Conservation (phyloP, 1,140 invertebrate genomes). For the Diprion similis region DNA sequence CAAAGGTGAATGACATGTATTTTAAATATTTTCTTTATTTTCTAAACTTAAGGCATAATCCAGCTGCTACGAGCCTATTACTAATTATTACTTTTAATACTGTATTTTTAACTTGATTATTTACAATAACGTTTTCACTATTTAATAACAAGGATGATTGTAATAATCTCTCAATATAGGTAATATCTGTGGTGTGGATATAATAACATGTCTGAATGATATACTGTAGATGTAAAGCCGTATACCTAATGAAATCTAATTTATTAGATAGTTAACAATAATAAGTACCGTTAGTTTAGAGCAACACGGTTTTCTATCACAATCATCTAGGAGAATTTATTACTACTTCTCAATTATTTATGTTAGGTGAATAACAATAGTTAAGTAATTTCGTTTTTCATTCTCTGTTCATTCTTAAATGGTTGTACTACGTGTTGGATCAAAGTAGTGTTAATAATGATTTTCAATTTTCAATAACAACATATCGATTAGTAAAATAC, state of each 20-base stretch:
- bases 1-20: slow-evolving; percentile 19
- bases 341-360: slow-evolving; percentile 26
- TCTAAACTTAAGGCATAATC: slow-evolving; percentile 50
- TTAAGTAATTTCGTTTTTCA: slow-evolving; percentile 8
- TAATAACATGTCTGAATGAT: slow-evolving; percentile 33
- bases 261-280: slow-evolving; percentile 19
- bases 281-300: slow-evolving; percentile 28
- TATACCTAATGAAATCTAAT: slow-evolving; percentile 2
- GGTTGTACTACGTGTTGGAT: slow-evolving; percentile 14
- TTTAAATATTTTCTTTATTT: slow-evolving; percentile 48
- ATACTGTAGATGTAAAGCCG: slow-evolving; percentile 20
- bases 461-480: slow-evolving; percentile 17
- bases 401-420: neutral
- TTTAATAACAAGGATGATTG: slow-evolving; percentile 48
- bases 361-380: slow-evolving; percentile 13
- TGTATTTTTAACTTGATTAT: slow-evolving; percentile 57
- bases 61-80: slow-evolving; percentile 40
- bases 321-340: slow-evolving; percentile 45
- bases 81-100: slow-evolving; percentile 60
- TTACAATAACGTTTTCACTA: slow-evolving; percentile 45
- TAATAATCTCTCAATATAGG: slow-evolving; percentile 48
- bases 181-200: slow-evolving; percentile 32
- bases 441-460: neutral
- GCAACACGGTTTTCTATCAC: slow-evolving; percentile 44
- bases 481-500: slow-evolving; percentile 47